Evolutionary conservation across 2,113 vertebrate species (phyloP), one percentile per base, ranked within the genome.

Genomic region (Amphilophus citrinellus): DNA sequence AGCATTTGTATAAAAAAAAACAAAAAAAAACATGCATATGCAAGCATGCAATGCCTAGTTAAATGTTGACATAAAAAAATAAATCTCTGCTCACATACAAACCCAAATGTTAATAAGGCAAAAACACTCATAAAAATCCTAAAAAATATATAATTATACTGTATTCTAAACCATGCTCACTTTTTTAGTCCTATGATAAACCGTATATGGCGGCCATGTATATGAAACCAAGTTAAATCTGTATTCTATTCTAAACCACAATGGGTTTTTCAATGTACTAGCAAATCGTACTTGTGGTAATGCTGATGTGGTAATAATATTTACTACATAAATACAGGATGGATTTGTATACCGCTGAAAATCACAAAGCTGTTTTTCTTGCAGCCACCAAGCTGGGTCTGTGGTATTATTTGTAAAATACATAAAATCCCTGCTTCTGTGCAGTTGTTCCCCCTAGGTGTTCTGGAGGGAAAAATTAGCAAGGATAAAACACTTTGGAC

Each of bases 261-360:
- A 62, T 77, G 22, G 3, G 53, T 53, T 84, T 87, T 81, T 20
- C 58, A 61, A 11, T 7, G 68, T 15, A 14, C 59, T 80, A 20
- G 44, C 6, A 75, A 89, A 81, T 60, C 0, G 10, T 20, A 44
- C 35, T 17, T 58, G 78, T 66, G 42, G 57, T 60, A 57, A 42
- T 77, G 32, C 39, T 82, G 27, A 84, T 84, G 63, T 78, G 32
- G n/a, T 63, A 76, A 83, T 77, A 83, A 66, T 47, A 82, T 76
- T 65, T 39, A 59, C 24, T 53, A 4, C 42, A 83, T 62, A 44
- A 84, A 77, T 44, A 73, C 30, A 44, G 77, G 42, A 56, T 39
- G 32, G 30, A 87, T 85, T 79, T 68, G 59, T 77, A 37, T 17
- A 77, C 53, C 18, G 59, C 58, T 65, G 39, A 59, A 84, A 86